Evolutionary conservation across 2,113 vertebrate species (phyloP).

Genomic region (Porphyrio hochstetteri): DNA sequence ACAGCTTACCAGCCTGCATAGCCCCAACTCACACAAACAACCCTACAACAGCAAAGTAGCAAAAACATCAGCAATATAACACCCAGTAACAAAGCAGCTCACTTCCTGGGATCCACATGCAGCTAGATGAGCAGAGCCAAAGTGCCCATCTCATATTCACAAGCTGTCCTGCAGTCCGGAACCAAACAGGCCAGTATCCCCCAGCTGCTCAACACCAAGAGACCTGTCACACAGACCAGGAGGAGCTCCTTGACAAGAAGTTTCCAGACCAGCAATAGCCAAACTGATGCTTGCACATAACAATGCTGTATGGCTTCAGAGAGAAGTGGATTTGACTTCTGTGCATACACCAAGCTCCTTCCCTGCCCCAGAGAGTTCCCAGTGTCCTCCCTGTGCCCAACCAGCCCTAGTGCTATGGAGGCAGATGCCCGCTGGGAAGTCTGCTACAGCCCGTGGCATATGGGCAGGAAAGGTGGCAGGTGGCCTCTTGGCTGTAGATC

Average conservation of each 20-base stretch:
- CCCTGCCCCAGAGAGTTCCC: background rate
- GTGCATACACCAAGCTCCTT: background rate
- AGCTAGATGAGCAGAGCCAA: fast-evolving
- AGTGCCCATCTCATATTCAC: background rate
- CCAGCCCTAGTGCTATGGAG: background rate
- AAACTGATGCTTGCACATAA: background rate
- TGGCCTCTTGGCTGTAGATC: background rate
- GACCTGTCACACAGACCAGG: background rate
- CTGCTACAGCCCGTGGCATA: background rate
- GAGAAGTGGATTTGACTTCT: background rate
- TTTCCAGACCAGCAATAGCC: background rate
- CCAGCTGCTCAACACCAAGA: background rate
- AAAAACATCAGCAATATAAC: background rate
- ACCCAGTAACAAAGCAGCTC: background rate
- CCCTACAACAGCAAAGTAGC: background rate
- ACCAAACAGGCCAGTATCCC: background rate
- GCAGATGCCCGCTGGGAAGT: background rate
- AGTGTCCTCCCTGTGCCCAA: background rate
- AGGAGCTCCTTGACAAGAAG: background rate
- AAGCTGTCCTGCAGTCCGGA: background rate
- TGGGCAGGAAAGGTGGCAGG: background rate
- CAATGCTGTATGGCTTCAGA: background rate
- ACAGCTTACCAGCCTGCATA: background rate
- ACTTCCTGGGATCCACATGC: background rate
- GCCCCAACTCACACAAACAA: background rate